These are phyloP conservation scores for Linnaemya vulpina DNA, from an alignment of 2,888 invertebrate species.

Conservation along the genomic window DNA sequence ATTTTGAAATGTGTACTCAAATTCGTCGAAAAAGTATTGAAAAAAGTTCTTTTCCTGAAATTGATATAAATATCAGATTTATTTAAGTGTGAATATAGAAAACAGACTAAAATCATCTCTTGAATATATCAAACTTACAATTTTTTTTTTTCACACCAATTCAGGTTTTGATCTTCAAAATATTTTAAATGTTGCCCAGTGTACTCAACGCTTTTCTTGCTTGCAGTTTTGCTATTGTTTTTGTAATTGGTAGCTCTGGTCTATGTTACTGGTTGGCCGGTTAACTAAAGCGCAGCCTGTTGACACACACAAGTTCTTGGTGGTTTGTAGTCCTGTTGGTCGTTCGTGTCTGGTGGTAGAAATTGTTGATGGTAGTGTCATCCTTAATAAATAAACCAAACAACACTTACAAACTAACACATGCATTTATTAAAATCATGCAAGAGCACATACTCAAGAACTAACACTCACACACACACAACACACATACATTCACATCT, in stretches of 20 bases:
- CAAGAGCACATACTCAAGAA: not conserved
- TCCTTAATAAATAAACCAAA: conserved; percentile 60
- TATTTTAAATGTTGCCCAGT: too few relatives aligned
- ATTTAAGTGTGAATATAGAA: too few relatives aligned
- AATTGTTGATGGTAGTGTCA: conserved; percentile 45
- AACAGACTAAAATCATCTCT: too few relatives aligned
- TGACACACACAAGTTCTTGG: conserved; percentile 58
- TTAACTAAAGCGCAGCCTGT: conserved; percentile 53
- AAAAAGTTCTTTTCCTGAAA: too few relatives aligned
- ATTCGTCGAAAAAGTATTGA: too few relatives aligned
- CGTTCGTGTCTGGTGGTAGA: conserved; percentile 30
- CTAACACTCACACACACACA: not conserved
- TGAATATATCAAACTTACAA: too few relatives aligned
- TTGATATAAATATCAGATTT: too few relatives aligned
- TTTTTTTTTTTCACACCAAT: too few relatives aligned
- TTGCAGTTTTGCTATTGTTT: not conserved
- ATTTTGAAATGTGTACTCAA: too few relatives aligned
- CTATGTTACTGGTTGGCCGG: conserved; percentile 44
- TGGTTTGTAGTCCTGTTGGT: conserved; percentile 34
- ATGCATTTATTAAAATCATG: conserved; percentile 27
- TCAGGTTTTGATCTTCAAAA: too few relatives aligned
- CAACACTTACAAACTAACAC: conserved; percentile 11
- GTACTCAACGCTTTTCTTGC: not conserved
- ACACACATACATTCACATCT: not conserved
- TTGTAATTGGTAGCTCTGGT: conserved; percentile 33